Evolutionary conservation across 2,888 invertebrate species (phyloP).

Genomic region (Bedellia somnulentella): DNA sequence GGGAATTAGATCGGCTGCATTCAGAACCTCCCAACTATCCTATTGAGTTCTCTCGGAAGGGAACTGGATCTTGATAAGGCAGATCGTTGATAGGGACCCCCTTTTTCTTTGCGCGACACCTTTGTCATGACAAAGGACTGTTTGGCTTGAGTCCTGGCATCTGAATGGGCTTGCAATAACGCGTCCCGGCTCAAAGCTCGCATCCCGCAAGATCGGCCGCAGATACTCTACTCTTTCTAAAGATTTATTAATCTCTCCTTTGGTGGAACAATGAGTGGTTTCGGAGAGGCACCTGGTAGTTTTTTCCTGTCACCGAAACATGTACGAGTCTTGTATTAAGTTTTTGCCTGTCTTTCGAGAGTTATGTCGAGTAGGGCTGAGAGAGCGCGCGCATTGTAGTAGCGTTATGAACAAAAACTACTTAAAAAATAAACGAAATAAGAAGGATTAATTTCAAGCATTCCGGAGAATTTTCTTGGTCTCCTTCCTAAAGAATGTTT

Average conservation of each 20-base stretch:
- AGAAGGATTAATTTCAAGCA: background rate
- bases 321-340: conserved; percentile 33
- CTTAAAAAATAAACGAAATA: background rate
- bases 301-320: conserved; percentile 35
- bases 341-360: conserved; percentile 33
- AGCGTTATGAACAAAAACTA: conserved; percentile 15
- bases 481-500: conserved; percentile 29
- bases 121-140: conserved; percentile 59
- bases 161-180: conserved; percentile 59
- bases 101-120: conserved; percentile 59
- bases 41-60: conserved; percentile 58
- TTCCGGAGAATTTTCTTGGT: conserved; percentile 11
- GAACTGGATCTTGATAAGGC: conserved; percentile 56
- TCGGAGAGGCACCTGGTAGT: conserved; percentile 52
- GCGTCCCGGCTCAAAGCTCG: conserved; percentile 46
- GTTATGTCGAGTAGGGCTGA: conserved; percentile 25
- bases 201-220: conserved; percentile 54
- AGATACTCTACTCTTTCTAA: conserved; percentile 49
- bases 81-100: conserved; percentile 56
- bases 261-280: conserved; percentile 53
- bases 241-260: conserved; percentile 58
- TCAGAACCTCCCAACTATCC: conserved; percentile 47
- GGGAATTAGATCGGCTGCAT: conserved; percentile 56
- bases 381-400: conserved; percentile 22
- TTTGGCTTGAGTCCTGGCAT: conserved; percentile 55